Conservation (phyloP, 2,113 vertebrate species). For the Miniopterus natalensis region DNA sequence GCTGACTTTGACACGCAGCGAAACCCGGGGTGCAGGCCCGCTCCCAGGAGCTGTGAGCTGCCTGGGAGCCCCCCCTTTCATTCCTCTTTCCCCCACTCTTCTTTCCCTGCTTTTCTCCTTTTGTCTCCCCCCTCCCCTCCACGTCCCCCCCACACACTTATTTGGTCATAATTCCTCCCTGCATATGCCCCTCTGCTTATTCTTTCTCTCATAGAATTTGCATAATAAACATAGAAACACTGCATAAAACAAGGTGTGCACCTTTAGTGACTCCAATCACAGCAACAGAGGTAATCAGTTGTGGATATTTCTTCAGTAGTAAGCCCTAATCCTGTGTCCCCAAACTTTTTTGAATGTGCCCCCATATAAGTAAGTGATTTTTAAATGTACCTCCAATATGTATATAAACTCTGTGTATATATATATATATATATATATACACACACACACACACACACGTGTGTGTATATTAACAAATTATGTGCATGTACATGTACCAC, state of each 20-base stretch:
- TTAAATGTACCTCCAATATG: not conserved
- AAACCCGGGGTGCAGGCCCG: not conserved
- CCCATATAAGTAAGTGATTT: not conserved
- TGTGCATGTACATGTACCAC: not conserved
- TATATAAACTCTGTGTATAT: not conserved
- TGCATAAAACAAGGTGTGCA: not conserved
- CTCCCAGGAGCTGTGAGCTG: not conserved
- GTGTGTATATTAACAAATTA: not conserved
- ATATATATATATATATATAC: not conserved
- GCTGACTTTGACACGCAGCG: not conserved
- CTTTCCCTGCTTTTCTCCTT: too few species aligned
- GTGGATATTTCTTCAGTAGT: not conserved
- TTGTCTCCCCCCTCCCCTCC: not conserved
- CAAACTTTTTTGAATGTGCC: not conserved
- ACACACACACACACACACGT: too few species aligned
- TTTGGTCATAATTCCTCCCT: not conserved
- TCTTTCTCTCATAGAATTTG: not conserved
- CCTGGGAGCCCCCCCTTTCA: not conserved
- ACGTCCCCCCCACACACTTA: too few species aligned
- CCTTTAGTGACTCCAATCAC: not conserved
- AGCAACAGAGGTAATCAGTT: not conserved
- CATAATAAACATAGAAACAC: not conserved
- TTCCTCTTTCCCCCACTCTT: not conserved
- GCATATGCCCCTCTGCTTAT: not conserved
- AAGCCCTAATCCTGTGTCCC: not conserved